Conservation (phyloP, 2,888 invertebrate species). For the Aphodius granarius region DNA sequence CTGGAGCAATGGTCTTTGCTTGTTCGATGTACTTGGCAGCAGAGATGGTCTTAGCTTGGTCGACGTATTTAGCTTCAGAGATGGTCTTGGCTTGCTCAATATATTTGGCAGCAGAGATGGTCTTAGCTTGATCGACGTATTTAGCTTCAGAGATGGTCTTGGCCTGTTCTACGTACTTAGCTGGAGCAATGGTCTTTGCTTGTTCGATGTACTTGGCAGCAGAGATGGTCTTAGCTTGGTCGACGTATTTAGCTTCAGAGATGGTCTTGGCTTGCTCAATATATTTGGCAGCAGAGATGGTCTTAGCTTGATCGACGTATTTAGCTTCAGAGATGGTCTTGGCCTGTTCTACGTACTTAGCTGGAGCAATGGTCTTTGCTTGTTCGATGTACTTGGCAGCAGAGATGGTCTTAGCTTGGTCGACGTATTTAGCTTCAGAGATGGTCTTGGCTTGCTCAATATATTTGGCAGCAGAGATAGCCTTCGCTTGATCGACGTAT, state of each 20-base stretch:
- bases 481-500: neutral
- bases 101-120: neutral
- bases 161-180: neutral
- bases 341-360: neutral
- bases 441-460: neutral
- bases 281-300: constrained; percentile 4
- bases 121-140: neutral
- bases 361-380: neutral
- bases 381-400: neutral
- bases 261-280: constrained; percentile 4
- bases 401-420: neutral
- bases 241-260: neutral
- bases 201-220: neutral
- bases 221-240: neutral
- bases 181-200: neutral
- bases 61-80: neutral
- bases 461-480: neutral
- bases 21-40: constrained; percentile 12
- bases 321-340: neutral
- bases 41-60: constrained; percentile 7
- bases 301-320: neutral
- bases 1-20: constrained; percentile 15
- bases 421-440: neutral
- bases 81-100: constrained; percentile 5
- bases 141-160: neutral